Evolutionary conservation across 1,140 invertebrate genomes (phyloP).

Genomic region (Polyergus mexicanus): DNA sequence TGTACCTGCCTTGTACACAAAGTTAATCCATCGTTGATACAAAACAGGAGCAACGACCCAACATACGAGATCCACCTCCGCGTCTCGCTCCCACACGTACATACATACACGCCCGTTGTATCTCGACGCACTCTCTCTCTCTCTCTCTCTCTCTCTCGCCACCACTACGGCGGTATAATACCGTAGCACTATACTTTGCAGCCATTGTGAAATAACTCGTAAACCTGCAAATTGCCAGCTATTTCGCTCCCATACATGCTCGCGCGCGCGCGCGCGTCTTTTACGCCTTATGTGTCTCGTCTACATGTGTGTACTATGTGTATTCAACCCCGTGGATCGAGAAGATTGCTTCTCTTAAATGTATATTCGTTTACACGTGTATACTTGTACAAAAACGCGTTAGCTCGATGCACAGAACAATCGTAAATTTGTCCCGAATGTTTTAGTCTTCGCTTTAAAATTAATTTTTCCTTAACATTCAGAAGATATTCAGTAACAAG

Average conservation of each 20-base stretch:
- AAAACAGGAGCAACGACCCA: constrained; percentile 2
- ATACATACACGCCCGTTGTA: neutral
- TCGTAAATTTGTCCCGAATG: neutral
- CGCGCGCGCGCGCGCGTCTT: constrained; percentile 72
- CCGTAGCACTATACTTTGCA: constrained; percentile 86
- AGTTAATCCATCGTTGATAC: constrained; percentile 35
- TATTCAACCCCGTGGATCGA: constrained; percentile 39
- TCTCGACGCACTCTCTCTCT: neutral
- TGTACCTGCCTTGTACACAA: constrained; percentile 28
- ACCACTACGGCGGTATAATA: constrained; percentile 79
- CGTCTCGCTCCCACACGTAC: constrained; percentile 14
- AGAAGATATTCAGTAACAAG: neutral
- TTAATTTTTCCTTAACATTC: neutral
- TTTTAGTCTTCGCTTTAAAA: neutral
- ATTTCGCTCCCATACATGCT: constrained; percentile 81
- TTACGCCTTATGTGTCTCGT: constrained; percentile 41
- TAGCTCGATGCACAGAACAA: neutral
- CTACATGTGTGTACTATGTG: constrained; percentile 49
- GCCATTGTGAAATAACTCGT: constrained; percentile 87
- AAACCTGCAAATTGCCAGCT: constrained; percentile 86
- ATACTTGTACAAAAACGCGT: neutral
- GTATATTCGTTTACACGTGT: constrained; percentile 17
- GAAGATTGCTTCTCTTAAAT: constrained; percentile 47
- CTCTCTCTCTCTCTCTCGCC: too few species aligned
- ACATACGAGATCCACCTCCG: constrained; percentile 42